These are phyloP conservation scores for Lutra lutra DNA, from an alignment of 2,797 vertebrate genomes.

Conservation along the genomic window DNA sequence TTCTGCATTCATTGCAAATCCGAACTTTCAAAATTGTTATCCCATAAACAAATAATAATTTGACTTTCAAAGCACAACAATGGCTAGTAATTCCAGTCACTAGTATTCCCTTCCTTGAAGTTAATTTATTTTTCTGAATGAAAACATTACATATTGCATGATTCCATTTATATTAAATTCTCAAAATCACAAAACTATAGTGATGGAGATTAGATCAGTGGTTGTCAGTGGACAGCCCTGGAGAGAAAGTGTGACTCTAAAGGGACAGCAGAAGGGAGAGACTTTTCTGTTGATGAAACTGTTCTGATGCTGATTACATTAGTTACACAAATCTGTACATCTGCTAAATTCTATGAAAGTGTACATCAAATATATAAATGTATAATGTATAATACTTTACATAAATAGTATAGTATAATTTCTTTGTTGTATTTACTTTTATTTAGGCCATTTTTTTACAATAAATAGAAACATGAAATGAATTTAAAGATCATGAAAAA, in stretches of 20 bases:
- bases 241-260: neutral
- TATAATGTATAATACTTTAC: neutral
- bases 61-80: neutral
- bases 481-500: neutral
- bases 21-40: neutral
- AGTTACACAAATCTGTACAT: neutral
- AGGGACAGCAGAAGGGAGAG: neutral
- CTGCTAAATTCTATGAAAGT: neutral
- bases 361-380: neutral
- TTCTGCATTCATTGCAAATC: neutral
- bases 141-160: neutral
- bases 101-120: neutral
- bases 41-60: neutral
- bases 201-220: neutral
- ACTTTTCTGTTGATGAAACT: neutral
- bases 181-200: neutral
- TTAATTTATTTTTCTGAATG: neutral
- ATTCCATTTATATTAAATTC: neutral
- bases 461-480: neutral
- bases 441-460: neutral
- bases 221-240: neutral
- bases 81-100: neutral
- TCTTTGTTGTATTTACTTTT: neutral
- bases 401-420: neutral
- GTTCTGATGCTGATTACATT: neutral